A percentile compares a stretch with the other conserved stretches of the same genome.
These are phyloP conservation scores for Tanytarsus gracilentus DNA, from an alignment of 2,888 invertebrate genomes.

Conservation along the genomic window DNA sequence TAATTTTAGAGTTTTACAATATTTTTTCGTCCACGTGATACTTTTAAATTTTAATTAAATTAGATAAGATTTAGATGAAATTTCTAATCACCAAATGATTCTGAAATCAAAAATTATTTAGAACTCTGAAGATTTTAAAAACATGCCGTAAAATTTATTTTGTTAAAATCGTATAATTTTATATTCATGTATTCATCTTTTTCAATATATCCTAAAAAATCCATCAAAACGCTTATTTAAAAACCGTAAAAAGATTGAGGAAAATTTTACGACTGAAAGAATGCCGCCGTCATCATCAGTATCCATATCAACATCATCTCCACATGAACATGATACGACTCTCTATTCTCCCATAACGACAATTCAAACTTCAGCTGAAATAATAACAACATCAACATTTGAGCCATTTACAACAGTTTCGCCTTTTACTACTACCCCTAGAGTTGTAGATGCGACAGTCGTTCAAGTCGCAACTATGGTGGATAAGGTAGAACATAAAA, in stretches of 20 bases:
- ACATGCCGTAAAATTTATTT: too few species aligned
- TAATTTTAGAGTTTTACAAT: too few species aligned
- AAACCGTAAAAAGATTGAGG: conserved; percentile 3
- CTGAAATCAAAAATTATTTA: too few species aligned
- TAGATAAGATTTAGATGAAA: too few species aligned
- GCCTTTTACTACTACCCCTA: neutral
- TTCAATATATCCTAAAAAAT: neutral
- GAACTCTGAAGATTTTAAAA: too few species aligned
- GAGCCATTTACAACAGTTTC: conserved; percentile 12
- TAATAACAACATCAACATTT: neutral
- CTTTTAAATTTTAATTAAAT: too few species aligned
- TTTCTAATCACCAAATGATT: too few species aligned
- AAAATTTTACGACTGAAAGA: neutral
- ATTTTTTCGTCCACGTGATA: too few species aligned
- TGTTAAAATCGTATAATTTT: too few species aligned
- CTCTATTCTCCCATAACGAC: neutral
- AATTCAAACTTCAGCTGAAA: conserved; percentile 9
- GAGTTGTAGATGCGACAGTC: conserved; percentile 14
- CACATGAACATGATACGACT: conserved; percentile 3
- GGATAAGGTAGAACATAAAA: conserved; percentile 21
- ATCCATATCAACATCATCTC: neutral
- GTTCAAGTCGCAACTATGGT: neutral
- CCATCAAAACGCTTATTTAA: neutral
- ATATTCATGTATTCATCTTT: neutral
- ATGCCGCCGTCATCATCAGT: neutral